Conservation (phyloP, 2,797 vertebrate species). For the Pipistrellus pygmaeus region DNA sequence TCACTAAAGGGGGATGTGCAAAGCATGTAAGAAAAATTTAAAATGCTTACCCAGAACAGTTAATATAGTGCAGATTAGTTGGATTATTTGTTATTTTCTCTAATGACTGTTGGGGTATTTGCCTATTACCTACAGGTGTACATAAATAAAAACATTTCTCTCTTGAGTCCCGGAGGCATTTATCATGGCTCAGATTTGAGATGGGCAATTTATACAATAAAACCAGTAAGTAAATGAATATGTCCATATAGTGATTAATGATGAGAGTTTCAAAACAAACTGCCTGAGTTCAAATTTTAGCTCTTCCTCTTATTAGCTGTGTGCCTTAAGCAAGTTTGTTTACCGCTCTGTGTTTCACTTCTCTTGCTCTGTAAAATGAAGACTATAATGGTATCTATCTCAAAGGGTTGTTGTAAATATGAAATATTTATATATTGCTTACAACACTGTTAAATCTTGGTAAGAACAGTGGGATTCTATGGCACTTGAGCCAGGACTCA, state of each 20-base stretch:
- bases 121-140: not conserved
- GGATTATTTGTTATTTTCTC: not conserved
- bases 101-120: not conserved
- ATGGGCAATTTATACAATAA: not conserved
- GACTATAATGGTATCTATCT: not conserved
- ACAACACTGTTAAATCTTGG: not conserved
- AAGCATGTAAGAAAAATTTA: not conserved
- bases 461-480: not conserved
- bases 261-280: not conserved
- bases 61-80: not conserved
- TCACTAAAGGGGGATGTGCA: not conserved
- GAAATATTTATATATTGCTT: not conserved
- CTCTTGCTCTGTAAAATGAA: not conserved
- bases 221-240: not conserved
- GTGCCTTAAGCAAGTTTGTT: not conserved
- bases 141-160: not conserved
- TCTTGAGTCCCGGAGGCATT: not conserved
- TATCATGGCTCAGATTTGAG: not conserved
- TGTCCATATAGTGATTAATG: not conserved
- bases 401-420: not conserved
- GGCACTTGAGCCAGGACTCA: not conserved
- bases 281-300: not conserved
- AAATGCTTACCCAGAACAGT: not conserved
- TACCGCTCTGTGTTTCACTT: not conserved
- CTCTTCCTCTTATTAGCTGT: not conserved